Evolutionary conservation across 1,140 invertebrate genomes (phyloP).

Genomic region (Nasonia giraulti): DNA sequence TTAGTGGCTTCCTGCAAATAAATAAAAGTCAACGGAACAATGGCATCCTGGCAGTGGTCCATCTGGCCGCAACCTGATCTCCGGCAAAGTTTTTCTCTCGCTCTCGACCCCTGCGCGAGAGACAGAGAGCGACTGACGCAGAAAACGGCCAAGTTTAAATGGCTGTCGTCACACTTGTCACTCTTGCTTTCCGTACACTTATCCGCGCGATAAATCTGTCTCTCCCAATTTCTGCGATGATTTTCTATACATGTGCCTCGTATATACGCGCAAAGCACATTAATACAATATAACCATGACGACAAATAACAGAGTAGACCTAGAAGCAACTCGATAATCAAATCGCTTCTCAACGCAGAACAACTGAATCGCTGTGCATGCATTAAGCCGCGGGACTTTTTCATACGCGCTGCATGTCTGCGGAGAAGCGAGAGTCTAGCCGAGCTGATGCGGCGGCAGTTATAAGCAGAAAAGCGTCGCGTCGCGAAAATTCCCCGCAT

Average conservation of each 20-base stretch:
- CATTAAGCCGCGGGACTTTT: too few relatives aligned
- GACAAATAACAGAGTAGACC: too few relatives aligned
- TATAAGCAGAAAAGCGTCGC: neutral
- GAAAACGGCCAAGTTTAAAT: conserved; percentile 1
- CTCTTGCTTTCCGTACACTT: neutral
- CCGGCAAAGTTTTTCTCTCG: conserved; percentile 16
- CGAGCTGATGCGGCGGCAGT: too few relatives aligned
- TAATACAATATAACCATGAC: too few relatives aligned
- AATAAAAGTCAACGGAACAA: conserved; percentile 39
- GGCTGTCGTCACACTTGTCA: conserved; percentile 15
- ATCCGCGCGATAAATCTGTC: neutral
- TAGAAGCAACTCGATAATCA: too few relatives aligned
- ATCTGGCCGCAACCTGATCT: conserved; percentile 22
- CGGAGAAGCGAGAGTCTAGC: too few relatives aligned
- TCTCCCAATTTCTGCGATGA: too few relatives aligned
- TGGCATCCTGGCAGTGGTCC: conserved; percentile 40
- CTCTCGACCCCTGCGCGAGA: neutral
- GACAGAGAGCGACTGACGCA: neutral
- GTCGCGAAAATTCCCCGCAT: neutral
- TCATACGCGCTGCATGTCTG: too few relatives aligned
- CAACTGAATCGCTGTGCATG: too few relatives aligned
- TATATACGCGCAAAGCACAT: too few relatives aligned
- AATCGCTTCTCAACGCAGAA: too few relatives aligned
- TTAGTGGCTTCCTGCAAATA: conserved; percentile 40
- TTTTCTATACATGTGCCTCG: too few relatives aligned